Conservation (phyloP, 2,888 invertebrate species). For the Helleia helle region DNA sequence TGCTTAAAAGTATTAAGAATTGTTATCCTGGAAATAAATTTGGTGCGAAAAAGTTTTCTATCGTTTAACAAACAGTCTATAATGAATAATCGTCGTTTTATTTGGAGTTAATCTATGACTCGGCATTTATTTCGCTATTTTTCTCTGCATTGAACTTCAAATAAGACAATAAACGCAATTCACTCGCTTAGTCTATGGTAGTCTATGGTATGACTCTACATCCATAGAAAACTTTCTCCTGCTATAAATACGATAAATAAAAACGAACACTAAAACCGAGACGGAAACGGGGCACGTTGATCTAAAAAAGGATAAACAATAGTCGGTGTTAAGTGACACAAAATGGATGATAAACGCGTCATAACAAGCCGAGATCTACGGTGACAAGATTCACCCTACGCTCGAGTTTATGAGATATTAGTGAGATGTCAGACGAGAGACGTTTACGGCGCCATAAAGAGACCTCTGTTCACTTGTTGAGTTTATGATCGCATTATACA, state of each 20-base stretch:
- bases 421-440: conserved; percentile 56
- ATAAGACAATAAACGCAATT: no score
- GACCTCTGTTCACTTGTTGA: conserved; percentile 66
- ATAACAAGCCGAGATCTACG: conserved; percentile 18
- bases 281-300: background rate
- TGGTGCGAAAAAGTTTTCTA: no score
- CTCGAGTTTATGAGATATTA: conserved; percentile 58
- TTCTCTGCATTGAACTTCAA: no score
- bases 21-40: background rate
- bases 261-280: background rate
- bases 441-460: conserved; percentile 57
- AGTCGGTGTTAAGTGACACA: conserved; percentile 5
- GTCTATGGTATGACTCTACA: no score
- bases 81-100: no score
- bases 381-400: conserved; percentile 27
- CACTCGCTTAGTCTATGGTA: no score
- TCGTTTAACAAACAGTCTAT: no score
- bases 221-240: background rate
- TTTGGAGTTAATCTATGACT: no score
- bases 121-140: no score
- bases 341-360: conserved; percentile 13
- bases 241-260: background rate
- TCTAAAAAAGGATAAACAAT: background rate
- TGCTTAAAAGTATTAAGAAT: background rate
- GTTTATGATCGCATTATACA: conserved; percentile 35